phyloP scores from a whole-genome alignment of 1,140 invertebrate species.

The Aphis craccivora region DNA sequence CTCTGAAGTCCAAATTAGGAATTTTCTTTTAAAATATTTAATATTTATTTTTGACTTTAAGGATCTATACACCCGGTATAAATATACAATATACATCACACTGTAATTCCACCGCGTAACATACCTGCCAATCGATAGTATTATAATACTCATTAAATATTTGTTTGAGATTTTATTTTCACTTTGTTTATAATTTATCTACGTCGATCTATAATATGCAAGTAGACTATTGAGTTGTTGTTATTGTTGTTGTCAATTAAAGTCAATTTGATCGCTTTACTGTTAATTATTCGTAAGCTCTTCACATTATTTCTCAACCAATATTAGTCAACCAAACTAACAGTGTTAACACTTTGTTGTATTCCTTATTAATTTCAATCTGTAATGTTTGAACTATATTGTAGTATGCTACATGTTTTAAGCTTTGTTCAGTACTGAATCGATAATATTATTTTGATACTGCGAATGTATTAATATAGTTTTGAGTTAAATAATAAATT shows the following conservation, averaged over 20 bases:
- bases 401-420: neutral
- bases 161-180: neutral
- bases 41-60: neutral
- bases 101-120: neutral
- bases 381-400: neutral
- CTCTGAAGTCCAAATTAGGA: neutral
- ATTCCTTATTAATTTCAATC: neutral
- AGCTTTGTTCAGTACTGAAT: neutral
- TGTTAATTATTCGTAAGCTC: neutral
- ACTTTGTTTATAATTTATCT: neutral
- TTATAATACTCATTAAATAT: neutral
- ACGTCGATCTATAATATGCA: neutral
- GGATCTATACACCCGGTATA: neutral
- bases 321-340: neutral
- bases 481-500: neutral
- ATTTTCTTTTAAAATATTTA: neutral
- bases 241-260: neutral
- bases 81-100: neutral
- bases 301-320: neutral
- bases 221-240: neutral
- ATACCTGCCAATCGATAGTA: neutral
- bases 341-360: neutral
- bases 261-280: neutral
- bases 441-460: too few relatives aligned
- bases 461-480: neutral